phyloP scores from a whole-genome alignment of 2,888 invertebrate species.

The Xanthorhoe designata region DNA sequence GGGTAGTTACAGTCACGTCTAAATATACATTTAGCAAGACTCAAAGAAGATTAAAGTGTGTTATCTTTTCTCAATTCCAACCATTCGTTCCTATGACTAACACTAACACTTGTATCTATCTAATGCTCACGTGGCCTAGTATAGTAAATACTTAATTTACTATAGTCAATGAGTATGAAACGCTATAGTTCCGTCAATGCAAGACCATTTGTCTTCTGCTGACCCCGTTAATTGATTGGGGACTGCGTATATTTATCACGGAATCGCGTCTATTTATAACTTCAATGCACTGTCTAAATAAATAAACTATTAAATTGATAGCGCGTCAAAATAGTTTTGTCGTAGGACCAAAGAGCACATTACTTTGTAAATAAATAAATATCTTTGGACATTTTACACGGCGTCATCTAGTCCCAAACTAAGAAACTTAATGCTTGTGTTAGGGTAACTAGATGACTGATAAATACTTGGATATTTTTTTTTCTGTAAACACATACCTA shows the following conservation, averaged over 20 bases:
- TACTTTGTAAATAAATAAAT: neutral
- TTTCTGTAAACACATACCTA: too few relatives aligned
- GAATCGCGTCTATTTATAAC: slow-evolving; percentile 32
- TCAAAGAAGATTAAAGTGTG: too few relatives aligned
- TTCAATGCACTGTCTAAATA: slow-evolving; percentile 42
- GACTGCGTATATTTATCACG: slow-evolving; percentile 41
- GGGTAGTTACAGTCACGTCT: too few relatives aligned
- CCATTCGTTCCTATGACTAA: neutral
- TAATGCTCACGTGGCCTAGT: neutral
- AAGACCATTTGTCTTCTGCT: slow-evolving; percentile 56
- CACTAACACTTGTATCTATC: neutral
- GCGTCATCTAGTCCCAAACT: too few relatives aligned
- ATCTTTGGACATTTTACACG: too few relatives aligned
- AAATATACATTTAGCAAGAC: too few relatives aligned
- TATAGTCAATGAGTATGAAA: slow-evolving; percentile 31
- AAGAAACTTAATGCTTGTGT: too few relatives aligned
- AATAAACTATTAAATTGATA: slow-evolving; percentile 32
- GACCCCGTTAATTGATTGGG: slow-evolving; percentile 55
- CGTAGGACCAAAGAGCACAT: neutral
- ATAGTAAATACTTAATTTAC: slow-evolving; percentile 20
- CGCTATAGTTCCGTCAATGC: slow-evolving; percentile 47
- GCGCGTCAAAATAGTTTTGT: neutral
- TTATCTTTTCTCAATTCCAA: too few relatives aligned
- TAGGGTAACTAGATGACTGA: too few relatives aligned
- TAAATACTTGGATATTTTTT: too few relatives aligned